Evolutionary conservation across 2,888 invertebrate genomes (phyloP).

Genomic region (Bimastos eiseni): DNA sequence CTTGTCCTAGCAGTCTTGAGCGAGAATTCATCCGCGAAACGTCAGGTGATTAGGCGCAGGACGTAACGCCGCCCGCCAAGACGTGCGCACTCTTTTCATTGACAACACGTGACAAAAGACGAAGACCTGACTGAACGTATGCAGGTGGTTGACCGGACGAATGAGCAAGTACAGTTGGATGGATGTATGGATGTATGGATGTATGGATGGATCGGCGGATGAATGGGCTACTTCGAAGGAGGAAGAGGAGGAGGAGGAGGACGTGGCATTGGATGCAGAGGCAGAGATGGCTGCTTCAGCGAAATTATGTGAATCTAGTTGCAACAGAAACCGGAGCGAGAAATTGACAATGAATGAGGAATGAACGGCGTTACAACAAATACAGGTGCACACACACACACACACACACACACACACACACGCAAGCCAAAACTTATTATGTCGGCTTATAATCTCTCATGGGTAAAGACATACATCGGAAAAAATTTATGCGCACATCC

Average conservation of each 20-base stretch:
- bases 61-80: neutral
- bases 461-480: too few species aligned
- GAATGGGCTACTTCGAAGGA: neutral
- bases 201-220: neutral
- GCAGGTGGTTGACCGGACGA: too few species aligned
- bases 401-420: too few species aligned
- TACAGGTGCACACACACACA: too few species aligned
- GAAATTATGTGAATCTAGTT: neutral
- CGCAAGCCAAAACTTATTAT: too few species aligned
- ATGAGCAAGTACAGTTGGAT: neutral
- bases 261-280: neutral
- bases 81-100: neutral
- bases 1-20: neutral
- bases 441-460: too few species aligned
- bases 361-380: too few species aligned
- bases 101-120: neutral
- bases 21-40: neutral
- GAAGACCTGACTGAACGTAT: neutral
- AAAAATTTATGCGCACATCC: too few species aligned
- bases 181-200: neutral
- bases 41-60: neutral
- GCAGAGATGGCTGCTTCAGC: neutral
- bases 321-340: too few species aligned
- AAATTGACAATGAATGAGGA: too few species aligned
- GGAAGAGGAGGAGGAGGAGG: too few species aligned